Evolutionary conservation across 2,888 invertebrate species (phyloP).

Genomic region (Lochmaea capreae): DNA sequence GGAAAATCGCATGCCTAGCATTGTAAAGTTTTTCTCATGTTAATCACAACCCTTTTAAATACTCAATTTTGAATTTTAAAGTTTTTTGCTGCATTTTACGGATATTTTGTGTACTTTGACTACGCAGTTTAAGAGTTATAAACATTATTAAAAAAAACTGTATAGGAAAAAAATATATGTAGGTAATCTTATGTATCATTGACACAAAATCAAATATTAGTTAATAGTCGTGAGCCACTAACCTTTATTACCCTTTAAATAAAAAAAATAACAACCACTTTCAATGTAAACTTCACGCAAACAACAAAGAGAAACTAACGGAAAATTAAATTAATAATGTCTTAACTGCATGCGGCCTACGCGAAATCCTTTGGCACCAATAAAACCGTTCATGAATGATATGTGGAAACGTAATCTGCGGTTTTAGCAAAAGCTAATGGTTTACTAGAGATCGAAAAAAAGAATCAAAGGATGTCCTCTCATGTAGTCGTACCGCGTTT

Average conservation of each 20-base stretch:
- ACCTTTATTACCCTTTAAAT: neutral
- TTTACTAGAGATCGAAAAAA: conserved; percentile 41
- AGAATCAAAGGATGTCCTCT: conserved; percentile 48
- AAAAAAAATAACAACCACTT: neutral
- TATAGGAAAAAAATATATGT: no score
- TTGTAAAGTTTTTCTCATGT: no score
- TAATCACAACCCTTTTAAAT: no score
- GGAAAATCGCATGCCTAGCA: no score
- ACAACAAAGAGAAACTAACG: conserved; percentile 4
- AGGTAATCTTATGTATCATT: no score
- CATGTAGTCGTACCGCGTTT: conserved; percentile 39
- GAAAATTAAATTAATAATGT: conserved; percentile 1
- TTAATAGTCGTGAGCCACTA: neutral
- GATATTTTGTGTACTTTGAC: no score
- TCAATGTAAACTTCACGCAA: conserved; percentile 1
- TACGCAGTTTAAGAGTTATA: no score
- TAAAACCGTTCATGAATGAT: conserved; percentile 4
- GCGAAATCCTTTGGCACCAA: conserved; percentile 10
- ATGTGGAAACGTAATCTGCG: conserved; percentile 28
- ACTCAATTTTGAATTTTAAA: no score
- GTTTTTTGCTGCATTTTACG: no score
- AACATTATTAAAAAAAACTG: no score
- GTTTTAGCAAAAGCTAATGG: conserved; percentile 44
- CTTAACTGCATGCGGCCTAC: conserved; percentile 3
- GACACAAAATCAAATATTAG: neutral